Conservation (phyloP, 2,797 vertebrate genomes). For the Halcyon chelicuti region DNA sequence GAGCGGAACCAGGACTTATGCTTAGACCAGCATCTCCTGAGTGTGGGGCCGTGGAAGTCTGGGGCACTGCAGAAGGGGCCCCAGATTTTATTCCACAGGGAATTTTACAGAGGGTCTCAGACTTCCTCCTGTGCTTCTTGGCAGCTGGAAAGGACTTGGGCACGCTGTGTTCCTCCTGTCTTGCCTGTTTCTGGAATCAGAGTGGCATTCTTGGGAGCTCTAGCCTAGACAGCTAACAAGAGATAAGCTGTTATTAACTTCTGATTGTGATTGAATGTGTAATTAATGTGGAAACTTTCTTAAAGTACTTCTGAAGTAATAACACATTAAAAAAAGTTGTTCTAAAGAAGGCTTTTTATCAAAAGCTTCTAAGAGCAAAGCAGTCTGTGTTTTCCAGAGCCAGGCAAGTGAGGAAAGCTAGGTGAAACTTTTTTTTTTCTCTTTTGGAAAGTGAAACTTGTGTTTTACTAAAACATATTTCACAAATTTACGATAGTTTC, state of each 20-base stretch:
- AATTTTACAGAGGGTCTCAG: background rate
- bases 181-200: background rate
- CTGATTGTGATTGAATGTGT: background rate
- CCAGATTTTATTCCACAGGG: background rate
- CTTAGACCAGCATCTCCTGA: background rate
- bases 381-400: background rate
- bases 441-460: background rate
- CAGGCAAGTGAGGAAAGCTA: background rate
- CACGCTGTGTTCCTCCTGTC: rapidly evolving
- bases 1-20: rapidly evolving
- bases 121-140: rapidly evolving
- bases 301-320: background rate
- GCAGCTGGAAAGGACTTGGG: background rate
- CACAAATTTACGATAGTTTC: background rate
- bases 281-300: background rate
- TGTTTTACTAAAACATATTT: background rate
- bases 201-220: background rate
- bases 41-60: rapidly evolving
- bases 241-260: background rate
- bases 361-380: background rate
- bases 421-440: background rate
- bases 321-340: background rate
- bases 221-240: no score
- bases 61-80: rapidly evolving
- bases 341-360: background rate